Evolutionary conservation across 2,888 invertebrate species (phyloP).

Genomic region (Synanthedon andrenaeformis): DNA sequence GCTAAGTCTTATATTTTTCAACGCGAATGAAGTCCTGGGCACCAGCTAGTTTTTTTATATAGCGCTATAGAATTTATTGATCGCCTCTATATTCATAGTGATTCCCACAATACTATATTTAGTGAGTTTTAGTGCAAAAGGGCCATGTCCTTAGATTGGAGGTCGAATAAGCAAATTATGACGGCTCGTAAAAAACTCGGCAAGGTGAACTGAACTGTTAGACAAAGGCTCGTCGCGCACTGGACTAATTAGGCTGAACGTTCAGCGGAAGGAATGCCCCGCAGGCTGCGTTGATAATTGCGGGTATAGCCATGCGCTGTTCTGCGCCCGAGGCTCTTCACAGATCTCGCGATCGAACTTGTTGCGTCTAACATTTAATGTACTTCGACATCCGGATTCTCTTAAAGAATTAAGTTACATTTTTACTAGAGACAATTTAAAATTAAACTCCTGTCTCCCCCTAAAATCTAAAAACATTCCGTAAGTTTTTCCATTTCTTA

Average conservation of each 20-base stretch:
- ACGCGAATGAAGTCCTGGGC: no score
- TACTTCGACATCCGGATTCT: constrained; percentile 54
- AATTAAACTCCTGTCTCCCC: no score
- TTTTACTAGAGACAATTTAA: constrained; percentile 7
- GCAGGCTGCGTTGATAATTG: constrained; percentile 48
- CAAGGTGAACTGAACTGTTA: constrained; percentile 63
- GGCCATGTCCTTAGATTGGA: constrained; percentile 38
- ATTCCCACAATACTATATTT: neutral
- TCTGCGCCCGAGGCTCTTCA: constrained; percentile 19
- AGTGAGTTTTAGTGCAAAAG: constrained; percentile 25
- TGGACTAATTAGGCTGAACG: constrained; percentile 53
- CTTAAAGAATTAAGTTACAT: constrained; percentile 19
- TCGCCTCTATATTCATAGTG: no score
- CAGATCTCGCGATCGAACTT: constrained; percentile 32
- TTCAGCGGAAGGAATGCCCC: constrained; percentile 55
- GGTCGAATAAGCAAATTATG: constrained; percentile 31
- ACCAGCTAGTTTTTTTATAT: no score
- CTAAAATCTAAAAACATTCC: no score
- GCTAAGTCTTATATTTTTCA: no score
- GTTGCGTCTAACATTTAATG: constrained; percentile 43
- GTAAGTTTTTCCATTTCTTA: no score
- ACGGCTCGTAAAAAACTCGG: constrained; percentile 37
- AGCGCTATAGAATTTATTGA: no score
- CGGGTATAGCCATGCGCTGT: constrained; percentile 24
- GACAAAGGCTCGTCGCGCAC: constrained; percentile 60